Evolutionary conservation across 2,797 vertebrate species (phyloP), one percentile per base, ranked within the genome.

Genomic region (Odontamblyopus rebecca): DNA sequence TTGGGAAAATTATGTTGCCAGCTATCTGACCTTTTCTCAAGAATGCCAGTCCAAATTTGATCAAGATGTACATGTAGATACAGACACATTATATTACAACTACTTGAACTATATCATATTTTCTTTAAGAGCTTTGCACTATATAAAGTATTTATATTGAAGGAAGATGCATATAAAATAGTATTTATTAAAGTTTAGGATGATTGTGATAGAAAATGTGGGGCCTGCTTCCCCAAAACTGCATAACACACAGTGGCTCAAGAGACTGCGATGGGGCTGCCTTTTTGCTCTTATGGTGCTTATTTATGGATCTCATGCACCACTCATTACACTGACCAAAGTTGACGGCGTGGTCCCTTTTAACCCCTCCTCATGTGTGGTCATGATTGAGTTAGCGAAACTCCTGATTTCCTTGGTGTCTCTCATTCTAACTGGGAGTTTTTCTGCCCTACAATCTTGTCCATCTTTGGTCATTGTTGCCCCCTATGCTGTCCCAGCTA

Each of bases 221-320:
- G 81, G 73, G 56, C 57, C 75, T 6, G 32, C 64, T 19, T 82
- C 88, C 77, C 74, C 79, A 1, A 50, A 30, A 2, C 67, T 64
- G 44, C 73, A 62, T 6, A 78, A 73, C 71, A 89, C 83, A 18
- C 79, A 4, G 67, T 86, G 89, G 77, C 48, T 85, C 41, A 80
- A 15, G 63, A 83, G 71, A 71, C 77, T 89, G 9, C 80, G 89
- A 15, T 98, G 98, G 97, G 92, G 71, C 0, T 79, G 93, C 75
- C 94, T 97, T 80, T 86, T 98, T 35, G 72, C 92, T 11, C 68
- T 96, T 0, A 96, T 97, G 18, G 93, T 97, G 57, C 62, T 93
- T 57, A 94, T 96, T 75, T 98, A 98, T 0, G 96, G 96, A 71
- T 97, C 97, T 61, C 97, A 98, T 0, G 96, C 97, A 0, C 97